Conservation (phyloP, 2,888 invertebrate species). For the Lepidocyrtoides sp. region DNA sequence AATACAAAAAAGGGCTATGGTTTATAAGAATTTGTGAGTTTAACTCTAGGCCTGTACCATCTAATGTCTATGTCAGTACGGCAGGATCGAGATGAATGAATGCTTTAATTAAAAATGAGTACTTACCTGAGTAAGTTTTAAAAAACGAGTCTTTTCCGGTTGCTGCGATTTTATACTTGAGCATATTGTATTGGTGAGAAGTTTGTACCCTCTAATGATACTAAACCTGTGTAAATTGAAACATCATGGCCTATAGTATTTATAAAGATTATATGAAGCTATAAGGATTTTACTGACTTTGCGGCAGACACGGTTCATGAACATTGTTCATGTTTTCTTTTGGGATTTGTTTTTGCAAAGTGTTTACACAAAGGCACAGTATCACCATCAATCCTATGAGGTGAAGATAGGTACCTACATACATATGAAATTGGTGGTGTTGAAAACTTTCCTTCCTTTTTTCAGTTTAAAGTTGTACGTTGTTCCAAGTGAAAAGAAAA, state of each 20-base stretch:
- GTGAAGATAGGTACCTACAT: neutral
- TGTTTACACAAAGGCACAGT: neutral
- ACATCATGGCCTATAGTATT: neutral
- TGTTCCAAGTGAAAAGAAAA: neutral
- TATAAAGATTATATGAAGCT: neutral
- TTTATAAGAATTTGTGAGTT: too few relatives aligned
- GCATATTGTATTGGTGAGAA: neutral
- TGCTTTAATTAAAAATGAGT: slow-evolving; percentile 71
- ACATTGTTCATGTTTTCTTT: slow-evolving; percentile 28
- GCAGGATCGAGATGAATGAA: slow-evolving; percentile 61
- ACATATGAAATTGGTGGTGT: neutral
- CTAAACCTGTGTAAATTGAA: neutral
- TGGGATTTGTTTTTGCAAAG: slow-evolving; percentile 15
- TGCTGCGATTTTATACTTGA: neutral
- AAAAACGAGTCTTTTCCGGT: neutral
- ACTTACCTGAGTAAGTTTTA: neutral
- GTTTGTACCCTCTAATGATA: neutral
- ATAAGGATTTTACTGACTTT: neutral
- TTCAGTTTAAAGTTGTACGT: neutral
- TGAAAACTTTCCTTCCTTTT: neutral
- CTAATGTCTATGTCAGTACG: neutral
- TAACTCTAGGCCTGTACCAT: too few relatives aligned
- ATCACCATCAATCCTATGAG: neutral
- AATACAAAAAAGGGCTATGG: too few relatives aligned
- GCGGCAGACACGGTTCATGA: neutral